These are phyloP conservation scores for Orthosia gothica DNA, from an alignment of 2,888 invertebrate genomes.

Conservation along the genomic window DNA sequence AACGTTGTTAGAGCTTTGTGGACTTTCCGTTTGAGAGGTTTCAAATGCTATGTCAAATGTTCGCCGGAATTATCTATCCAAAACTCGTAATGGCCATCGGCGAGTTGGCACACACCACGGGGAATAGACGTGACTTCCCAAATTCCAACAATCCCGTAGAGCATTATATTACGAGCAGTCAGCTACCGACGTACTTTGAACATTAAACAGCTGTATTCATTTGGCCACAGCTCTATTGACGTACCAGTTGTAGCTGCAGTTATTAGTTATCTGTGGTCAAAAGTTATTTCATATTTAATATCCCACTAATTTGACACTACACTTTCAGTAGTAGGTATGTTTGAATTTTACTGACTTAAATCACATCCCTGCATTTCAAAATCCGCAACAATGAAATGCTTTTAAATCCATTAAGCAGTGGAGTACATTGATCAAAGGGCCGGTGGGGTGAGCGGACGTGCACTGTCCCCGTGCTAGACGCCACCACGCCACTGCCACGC, in stretches of 20 bases:
- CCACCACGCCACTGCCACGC: constrained; percentile 63
- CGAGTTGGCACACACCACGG: constrained; percentile 68
- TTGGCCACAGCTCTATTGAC: constrained; percentile 56
- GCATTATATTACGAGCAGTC: constrained; percentile 64
- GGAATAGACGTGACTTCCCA: constrained; percentile 72
- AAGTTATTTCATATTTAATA: constrained; percentile 33
- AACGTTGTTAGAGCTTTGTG: constrained; percentile 49
- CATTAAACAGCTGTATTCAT: constrained; percentile 69
- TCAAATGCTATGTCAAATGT: constrained; percentile 54
- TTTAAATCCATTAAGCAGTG: constrained; percentile 85
- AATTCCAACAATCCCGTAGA: constrained; percentile 66
- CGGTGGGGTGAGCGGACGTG: constrained; percentile 69
- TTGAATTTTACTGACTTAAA: constrained; percentile 60
- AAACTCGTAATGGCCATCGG: constrained; percentile 71
- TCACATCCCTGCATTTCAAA: constrained; percentile 70
- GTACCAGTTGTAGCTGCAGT: constrained; percentile 23
- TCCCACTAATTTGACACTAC: constrained; percentile 10
- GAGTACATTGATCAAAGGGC: constrained; percentile 84
- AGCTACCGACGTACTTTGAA: constrained; percentile 62
- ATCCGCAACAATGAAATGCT: constrained; percentile 82
- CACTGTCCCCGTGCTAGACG: constrained; percentile 68
- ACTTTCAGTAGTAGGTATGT: constrained; percentile 33
- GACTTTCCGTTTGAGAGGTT: constrained; percentile 42
- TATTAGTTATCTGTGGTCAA: constrained; percentile 13
- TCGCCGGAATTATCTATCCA: constrained; percentile 63